Percentiles rank a stretch among this genome's conserved stretches.
These are phyloP conservation scores for Neodontobutis hainanensis DNA, from an alignment of 2,113 vertebrate species.

Conservation along the genomic window DNA sequence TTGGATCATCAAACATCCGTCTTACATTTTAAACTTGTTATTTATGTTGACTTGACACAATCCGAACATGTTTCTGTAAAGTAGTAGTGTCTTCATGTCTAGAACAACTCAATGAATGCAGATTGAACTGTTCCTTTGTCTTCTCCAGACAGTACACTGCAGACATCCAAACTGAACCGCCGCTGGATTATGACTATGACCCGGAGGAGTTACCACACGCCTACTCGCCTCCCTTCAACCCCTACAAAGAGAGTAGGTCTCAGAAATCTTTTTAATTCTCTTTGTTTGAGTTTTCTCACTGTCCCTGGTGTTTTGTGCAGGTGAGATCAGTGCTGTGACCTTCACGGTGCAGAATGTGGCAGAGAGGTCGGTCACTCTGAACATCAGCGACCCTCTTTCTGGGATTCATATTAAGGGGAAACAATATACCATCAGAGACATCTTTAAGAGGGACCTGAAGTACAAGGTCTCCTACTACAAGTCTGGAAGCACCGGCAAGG, in stretches of 20 bases:
- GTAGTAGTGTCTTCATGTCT: too few species aligned
- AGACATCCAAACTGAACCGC: constrained; percentile 72
- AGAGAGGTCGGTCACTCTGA: constrained; percentile 67
- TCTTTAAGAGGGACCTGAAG: constrained; percentile 82
- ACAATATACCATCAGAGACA: constrained; percentile 80
- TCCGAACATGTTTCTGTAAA: too few species aligned
- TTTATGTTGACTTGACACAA: too few species aligned
- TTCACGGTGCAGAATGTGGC: constrained; percentile 63
- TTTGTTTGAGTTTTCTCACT: neutral
- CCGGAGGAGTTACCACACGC: constrained; percentile 62
- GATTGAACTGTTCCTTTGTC: too few species aligned
- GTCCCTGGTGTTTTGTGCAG: constrained; percentile 63
- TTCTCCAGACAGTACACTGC: constrained; percentile 74
- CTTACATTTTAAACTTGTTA: too few species aligned
- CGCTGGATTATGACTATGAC: neutral
- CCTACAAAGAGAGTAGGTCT: constrained; percentile 87
- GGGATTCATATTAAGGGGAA: constrained; percentile 55
- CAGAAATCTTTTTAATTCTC: too few species aligned
- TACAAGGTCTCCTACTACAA: constrained; percentile 87
- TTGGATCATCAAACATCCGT: too few species aligned
- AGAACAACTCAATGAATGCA: too few species aligned
- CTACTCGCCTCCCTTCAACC: constrained; percentile 79
- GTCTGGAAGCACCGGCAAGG: constrained; percentile 86
- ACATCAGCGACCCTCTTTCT: constrained; percentile 80
- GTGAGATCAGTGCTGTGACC: constrained; percentile 81